Evolutionary conservation across 2,113 vertebrate genomes (phyloP).

Genomic region (Garra rufa): DNA sequence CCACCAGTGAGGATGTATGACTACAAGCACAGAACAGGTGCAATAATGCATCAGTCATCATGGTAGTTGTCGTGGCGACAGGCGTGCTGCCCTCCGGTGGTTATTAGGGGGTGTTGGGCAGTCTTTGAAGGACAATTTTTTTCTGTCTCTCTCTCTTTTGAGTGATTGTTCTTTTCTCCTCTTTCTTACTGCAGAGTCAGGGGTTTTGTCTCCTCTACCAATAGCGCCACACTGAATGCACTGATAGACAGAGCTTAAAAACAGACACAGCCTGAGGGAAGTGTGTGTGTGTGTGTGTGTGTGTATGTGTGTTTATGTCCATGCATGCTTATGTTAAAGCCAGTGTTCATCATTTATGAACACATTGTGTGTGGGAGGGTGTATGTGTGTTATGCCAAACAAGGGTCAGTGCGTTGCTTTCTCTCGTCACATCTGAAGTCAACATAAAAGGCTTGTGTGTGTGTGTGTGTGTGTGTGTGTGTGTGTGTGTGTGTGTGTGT

Average conservation of each 20-base stretch:
- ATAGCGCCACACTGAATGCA: not conserved
- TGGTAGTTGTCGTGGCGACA: conserved; percentile 11
- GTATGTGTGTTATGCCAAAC: conserved; percentile 54
- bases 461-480: too few species aligned
- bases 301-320: conserved; percentile 2
- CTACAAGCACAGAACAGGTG: conserved; percentile 8
- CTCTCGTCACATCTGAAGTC: conserved; percentile 21
- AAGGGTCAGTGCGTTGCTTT: conserved; percentile 45
- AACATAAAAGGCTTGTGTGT: conserved; percentile 24
- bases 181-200: conserved; percentile 47
- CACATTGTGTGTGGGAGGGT: conserved; percentile 53
- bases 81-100: conserved; percentile 24
- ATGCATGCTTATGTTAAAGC: conserved; percentile 15
- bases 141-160: not conserved
- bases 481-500: too few species aligned
- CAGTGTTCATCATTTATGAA: conserved; percentile 44
- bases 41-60: conserved; percentile 13
- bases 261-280: conserved; percentile 26
- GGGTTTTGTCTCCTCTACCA: conserved; percentile 30
- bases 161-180: conserved; percentile 21
- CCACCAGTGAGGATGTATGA: not conserved
- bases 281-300: conserved; percentile 47
- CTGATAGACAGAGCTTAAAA: conserved; percentile 35
- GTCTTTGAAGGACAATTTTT: conserved; percentile 36
- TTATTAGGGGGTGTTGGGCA: not conserved